Evolutionary conservation across 2,888 invertebrate species (phyloP).

Genomic region (Brachylomia viminalis): DNA sequence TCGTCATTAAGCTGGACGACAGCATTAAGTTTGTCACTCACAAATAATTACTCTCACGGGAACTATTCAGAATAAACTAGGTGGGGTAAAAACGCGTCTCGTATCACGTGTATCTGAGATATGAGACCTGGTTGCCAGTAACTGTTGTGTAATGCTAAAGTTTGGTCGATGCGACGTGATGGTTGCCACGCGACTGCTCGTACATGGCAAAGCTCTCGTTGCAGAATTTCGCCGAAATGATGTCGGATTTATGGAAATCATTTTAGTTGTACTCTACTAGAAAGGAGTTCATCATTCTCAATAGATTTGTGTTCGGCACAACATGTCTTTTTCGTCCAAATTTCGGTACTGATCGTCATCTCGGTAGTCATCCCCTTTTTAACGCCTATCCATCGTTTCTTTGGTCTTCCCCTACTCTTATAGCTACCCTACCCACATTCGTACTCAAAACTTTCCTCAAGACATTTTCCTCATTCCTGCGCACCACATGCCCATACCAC

Average conservation of each 20-base stretch:
- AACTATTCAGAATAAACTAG: constrained; percentile 4
- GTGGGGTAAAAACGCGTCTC: constrained; percentile 19
- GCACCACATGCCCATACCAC: background rate
- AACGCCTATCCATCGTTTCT: too few species aligned
- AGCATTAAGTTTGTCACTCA: constrained; percentile 5
- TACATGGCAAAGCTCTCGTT: constrained; percentile 33
- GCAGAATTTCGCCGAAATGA: constrained; percentile 14
- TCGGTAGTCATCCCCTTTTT: background rate
- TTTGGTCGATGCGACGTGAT: constrained; percentile 73
- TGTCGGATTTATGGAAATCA: background rate
- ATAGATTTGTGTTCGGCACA: too few species aligned
- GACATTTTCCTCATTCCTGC: too few species aligned
- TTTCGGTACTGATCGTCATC: too few species aligned
- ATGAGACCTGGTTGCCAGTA: constrained; percentile 1
- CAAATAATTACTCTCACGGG: background rate
- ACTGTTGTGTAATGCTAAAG: constrained; percentile 46
- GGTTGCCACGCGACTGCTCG: constrained; percentile 53
- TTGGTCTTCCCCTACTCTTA: background rate
- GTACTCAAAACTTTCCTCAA: too few species aligned
- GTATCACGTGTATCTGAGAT: constrained; percentile 36
- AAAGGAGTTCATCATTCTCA: background rate
- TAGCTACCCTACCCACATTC: background rate
- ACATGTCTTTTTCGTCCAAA: background rate
- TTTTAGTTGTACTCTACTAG: background rate
- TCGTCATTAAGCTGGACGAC: constrained; percentile 1